These are phyloP conservation scores for Chanos chanos DNA, from an alignment of 2,797 vertebrate genomes.

Conservation along the genomic window DNA sequence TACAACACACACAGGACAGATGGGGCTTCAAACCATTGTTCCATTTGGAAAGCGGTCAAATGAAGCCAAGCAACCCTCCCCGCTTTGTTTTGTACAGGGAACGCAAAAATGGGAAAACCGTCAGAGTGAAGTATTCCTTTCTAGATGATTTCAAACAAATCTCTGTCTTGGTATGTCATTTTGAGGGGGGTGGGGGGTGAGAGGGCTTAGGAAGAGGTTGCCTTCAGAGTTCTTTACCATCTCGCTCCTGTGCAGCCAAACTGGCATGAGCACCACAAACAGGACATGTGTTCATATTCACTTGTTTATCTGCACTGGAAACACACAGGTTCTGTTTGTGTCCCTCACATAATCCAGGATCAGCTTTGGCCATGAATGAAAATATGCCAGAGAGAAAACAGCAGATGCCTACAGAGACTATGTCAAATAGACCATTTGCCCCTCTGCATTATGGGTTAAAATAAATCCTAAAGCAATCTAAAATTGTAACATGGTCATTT, in stretches of 20 bases:
- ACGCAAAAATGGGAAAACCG: slow-evolving; percentile 51
- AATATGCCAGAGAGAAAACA: not conserved
- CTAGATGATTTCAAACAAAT: slow-evolving; percentile 56
- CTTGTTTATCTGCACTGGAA: slow-evolving; percentile 3
- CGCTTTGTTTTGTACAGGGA: slow-evolving; percentile 31
- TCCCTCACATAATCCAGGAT: not conserved
- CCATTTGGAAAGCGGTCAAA: slow-evolving; percentile 61
- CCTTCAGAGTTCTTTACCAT: not conserved
- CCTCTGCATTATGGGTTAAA: no score
- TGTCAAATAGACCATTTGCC: no score
- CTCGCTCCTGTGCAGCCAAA: not conserved
- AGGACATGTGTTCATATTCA: not conserved
- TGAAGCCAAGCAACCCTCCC: slow-evolving; percentile 36
- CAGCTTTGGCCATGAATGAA: not conserved
- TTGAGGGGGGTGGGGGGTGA: no score
- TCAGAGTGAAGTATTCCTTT: slow-evolving; percentile 42
- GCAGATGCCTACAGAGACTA: no score
- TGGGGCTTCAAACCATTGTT: slow-evolving; percentile 64
- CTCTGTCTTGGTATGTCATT: slow-evolving; percentile 46
- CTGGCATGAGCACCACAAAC: not conserved
- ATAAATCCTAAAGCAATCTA: no score
- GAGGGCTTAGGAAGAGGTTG: slow-evolving; percentile 7
- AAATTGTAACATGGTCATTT: no score
- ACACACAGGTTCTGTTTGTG: slow-evolving; percentile 4
- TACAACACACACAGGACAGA: slow-evolving; percentile 43